A percentile compares a stretch with the other conserved stretches of the same genome.
These are phyloP conservation scores for Amorpha juglandis DNA, from an alignment of 2,888 invertebrate species.

Conservation along the genomic window DNA sequence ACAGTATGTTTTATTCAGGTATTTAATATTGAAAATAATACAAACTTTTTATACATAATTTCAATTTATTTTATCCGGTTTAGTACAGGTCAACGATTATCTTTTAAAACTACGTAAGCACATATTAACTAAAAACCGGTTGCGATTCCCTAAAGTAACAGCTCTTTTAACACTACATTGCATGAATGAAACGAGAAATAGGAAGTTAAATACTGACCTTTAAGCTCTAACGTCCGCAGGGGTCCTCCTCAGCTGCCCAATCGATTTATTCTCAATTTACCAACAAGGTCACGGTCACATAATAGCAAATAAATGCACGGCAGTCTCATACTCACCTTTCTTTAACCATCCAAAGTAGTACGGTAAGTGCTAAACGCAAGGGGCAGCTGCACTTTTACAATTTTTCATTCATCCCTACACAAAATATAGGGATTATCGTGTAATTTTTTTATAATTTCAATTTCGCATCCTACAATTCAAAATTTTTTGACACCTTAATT, in stretches of 20 bases:
- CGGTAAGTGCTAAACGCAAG: neutral
- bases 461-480: neutral
- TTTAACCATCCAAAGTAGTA: neutral
- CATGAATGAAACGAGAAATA: neutral
- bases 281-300: constrained; percentile 20
- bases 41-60: no score
- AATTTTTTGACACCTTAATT: neutral
- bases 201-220: neutral
- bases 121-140: no score
- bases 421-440: neutral
- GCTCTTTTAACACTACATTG: no score
- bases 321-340: neutral
- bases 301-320: constrained; percentile 5
- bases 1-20: no score
- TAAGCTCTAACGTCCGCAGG: neutral
- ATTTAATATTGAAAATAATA: no score
- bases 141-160: no score
- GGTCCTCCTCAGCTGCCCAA: neutral
- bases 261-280: constrained; percentile 21
- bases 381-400: neutral
- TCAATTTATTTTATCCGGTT: no score
- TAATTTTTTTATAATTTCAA: neutral
- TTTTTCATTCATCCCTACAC: neutral
- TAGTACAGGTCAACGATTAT: no score
- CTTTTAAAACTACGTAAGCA: no score